Conservation (phyloP, 1,140 invertebrate genomes). For the Heterodera schachtii region DNA sequence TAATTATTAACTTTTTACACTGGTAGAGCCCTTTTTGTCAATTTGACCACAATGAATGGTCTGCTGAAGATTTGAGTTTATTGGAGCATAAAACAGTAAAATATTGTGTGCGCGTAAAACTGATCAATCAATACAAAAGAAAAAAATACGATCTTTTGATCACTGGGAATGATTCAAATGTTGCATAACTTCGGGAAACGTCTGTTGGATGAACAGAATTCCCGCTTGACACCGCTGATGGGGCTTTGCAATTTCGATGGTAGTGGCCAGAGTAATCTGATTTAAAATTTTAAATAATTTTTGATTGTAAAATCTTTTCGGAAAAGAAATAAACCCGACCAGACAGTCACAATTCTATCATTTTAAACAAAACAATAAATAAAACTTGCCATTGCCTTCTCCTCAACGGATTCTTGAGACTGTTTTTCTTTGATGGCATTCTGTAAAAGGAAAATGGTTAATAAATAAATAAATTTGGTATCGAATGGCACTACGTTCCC, state of each 20-base stretch:
- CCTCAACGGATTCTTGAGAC: background rate
- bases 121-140: background rate
- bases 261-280: background rate
- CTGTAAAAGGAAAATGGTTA: background rate
- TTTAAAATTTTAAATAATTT: background rate
- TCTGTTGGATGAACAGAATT: background rate
- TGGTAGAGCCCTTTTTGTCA: too few species aligned
- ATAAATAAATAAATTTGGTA: too few species aligned
- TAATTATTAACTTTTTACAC: too few species aligned
- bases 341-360: too few species aligned
- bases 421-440: conserved; percentile 7
- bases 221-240: background rate
- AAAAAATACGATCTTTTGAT: background rate
- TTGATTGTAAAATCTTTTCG: background rate
- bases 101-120: background rate
- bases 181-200: background rate
- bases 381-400: conserved; percentile 9
- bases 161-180: background rate
- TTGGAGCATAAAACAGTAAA: too few species aligned
- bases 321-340: background rate
- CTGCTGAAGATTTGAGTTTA: too few species aligned
- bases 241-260: background rate
- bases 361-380: background rate
- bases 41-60: too few species aligned
- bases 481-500: too few species aligned